Evolutionary conservation across 2,888 invertebrate genomes (phyloP), one percentile per base, ranked within the genome.

Genomic region (Drosophila sordidula): DNA sequence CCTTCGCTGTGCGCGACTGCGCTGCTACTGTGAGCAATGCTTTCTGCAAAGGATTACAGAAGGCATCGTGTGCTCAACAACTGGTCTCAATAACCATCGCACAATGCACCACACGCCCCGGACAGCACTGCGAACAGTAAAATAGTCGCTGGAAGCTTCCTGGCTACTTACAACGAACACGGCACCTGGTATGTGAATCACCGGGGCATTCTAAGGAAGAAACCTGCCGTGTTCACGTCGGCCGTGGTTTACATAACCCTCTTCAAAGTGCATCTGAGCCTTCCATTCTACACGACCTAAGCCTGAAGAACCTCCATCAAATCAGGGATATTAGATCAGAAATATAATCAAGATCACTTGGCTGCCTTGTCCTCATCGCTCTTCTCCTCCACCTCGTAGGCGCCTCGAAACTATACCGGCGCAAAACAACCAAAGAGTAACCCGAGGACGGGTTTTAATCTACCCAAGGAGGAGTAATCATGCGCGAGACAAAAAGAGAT

Each of bases 21-120:
- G 34, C 6, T 16, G 22, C 34, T n/a, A 22, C 36, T 49, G 36
- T 49, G 36, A 36, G 45, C 46, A 46, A 29, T 6, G 32, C 16
- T 4, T 49, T 54, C 32, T 46, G 47, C 6, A 32, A 12, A 1
- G 18, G 47, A 12, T 0, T 47, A 32, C 18, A 14, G n/a, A 36
- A 49, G 5, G n/a, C 51, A 12, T 36, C 45, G 14, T 61, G 59
- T 29, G 45, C 59, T 6, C 59, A 50, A 18, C 51, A 45, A 18
- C 29, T 59, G 18, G 45, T 51, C 8, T 52, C 46, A 4, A 39
- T 39, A 36, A 38, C 16, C 47, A 4, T 36, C 36, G 34, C 49
- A 49, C 49, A 49, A 49, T 49, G 49, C n/a, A 36, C 49, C 34
- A n/a, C 36, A 11, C 18, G 49, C n/a, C 22, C 49, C 1, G 49